phyloP scores from a whole-genome alignment of 2,113 vertebrate genomes.

The Lates calcarifer region DNA sequence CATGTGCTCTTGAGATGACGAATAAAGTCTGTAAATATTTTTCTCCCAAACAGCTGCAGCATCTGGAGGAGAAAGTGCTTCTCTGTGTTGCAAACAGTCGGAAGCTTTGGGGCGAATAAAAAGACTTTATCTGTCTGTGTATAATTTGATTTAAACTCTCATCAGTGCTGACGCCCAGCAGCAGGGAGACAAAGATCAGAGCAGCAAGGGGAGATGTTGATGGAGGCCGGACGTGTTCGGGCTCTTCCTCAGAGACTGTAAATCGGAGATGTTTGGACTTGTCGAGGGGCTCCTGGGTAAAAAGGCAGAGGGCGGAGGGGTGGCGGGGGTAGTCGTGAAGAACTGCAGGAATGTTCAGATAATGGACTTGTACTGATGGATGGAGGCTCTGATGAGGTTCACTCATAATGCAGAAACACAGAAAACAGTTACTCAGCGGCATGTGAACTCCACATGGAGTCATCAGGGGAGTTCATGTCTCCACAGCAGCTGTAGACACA shows the following conservation, averaged over 20 bases:
- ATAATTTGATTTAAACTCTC: not conserved
- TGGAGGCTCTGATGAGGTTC: constrained; percentile 1
- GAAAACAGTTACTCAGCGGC: not conserved
- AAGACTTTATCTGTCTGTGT: not conserved
- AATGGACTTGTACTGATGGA: constrained; percentile 27
- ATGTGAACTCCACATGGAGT: no score
- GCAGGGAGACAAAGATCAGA: not conserved
- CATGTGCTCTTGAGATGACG: not conserved
- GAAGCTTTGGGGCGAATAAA: not conserved
- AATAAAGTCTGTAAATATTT: not conserved
- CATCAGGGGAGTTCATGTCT: not conserved
- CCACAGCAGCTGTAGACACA: no score
- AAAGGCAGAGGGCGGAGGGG: not conserved
- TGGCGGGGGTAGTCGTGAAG: not conserved
- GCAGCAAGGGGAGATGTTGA: not conserved
- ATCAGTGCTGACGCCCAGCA: not conserved
- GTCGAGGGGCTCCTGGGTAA: constrained; percentile 39
- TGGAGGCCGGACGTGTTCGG: constrained; percentile 16
- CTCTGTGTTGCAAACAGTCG: not conserved
- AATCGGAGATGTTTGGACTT: constrained; percentile 42
- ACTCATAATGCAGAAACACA: not conserved
- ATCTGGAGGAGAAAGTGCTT: not conserved
- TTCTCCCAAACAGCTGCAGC: not conserved
- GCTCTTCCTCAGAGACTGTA: constrained; percentile 16
- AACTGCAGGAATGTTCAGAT: constrained; percentile 57